phyloP scores from a whole-genome alignment of 2,797 vertebrate genomes.

The Dromococcyx pavoninus region DNA sequence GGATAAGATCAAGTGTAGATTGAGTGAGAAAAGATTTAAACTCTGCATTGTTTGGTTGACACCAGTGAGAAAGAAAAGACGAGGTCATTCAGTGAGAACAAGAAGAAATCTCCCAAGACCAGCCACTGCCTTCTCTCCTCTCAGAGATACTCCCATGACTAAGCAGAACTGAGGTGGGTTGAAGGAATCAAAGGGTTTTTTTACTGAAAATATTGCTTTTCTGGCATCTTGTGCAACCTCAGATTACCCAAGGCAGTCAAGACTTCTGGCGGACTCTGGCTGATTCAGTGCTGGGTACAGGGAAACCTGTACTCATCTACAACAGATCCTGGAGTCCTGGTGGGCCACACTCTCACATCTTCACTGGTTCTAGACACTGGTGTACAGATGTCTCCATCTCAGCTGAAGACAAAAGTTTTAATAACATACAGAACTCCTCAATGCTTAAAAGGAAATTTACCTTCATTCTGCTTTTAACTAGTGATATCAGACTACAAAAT shows the following conservation, averaged over 20 bases:
- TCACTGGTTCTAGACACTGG: accelerated
- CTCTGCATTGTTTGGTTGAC: neutral
- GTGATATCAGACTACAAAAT: neutral
- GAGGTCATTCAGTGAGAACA: neutral
- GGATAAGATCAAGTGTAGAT: neutral
- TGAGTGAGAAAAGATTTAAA: neutral
- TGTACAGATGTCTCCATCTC: neutral
- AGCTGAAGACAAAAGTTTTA: neutral
- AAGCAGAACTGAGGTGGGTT: neutral
- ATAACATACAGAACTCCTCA: neutral
- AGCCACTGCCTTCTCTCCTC: neutral
- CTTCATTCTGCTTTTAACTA: neutral
- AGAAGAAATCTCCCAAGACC: neutral
- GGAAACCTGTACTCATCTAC: neutral
- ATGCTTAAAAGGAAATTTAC: neutral
- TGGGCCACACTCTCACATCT: neutral
- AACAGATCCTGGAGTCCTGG: neutral
- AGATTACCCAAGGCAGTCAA: neutral
- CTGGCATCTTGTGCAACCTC: neutral
- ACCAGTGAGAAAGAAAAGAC: neutral
- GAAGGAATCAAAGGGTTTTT: neutral
- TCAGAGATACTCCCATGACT: neutral
- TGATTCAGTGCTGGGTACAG: neutral
- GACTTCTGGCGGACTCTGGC: neutral
- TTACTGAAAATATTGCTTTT: neutral